Conservation (phyloP, 2,888 invertebrate genomes). For the Drosophila suboccidentalis region DNA sequence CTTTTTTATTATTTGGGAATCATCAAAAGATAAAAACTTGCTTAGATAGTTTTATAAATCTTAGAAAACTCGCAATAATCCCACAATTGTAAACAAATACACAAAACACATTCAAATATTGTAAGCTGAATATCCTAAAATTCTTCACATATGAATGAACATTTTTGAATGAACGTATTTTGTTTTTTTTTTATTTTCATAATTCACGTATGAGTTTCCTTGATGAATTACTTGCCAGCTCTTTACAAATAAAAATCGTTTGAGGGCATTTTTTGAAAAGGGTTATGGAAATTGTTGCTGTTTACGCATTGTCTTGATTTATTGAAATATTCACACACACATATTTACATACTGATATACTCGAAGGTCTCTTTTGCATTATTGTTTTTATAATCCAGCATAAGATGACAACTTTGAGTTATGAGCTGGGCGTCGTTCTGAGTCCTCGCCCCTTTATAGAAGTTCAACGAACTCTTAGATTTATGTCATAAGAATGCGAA, state of each 20-base stretch:
- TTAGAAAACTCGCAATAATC: constrained; percentile 1
- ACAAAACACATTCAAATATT: constrained; percentile 33
- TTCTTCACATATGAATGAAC: background rate
- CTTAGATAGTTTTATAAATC: background rate
- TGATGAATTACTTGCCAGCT: constrained; percentile 66
- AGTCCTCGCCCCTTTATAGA: constrained; percentile 1
- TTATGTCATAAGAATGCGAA: background rate
- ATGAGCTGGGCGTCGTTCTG: constrained; percentile 52
- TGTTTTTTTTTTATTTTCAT: background rate
- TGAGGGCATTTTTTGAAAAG: constrained; percentile 44
- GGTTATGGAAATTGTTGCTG: constrained; percentile 37
- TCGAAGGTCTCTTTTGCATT: constrained; percentile 42
- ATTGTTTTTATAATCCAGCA: constrained; percentile 69
- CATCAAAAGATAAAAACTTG: background rate
- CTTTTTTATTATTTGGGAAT: background rate
- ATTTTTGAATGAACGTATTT: no score
- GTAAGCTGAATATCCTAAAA: constrained; percentile 17
- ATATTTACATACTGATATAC: constrained; percentile 22
- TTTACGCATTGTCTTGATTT: constrained; percentile 60
- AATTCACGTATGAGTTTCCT: constrained; percentile 19
- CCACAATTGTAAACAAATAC: constrained; percentile 3
- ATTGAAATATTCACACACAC: constrained; percentile 34
- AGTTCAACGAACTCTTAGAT: constrained; percentile 43
- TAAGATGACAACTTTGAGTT: constrained; percentile 74
- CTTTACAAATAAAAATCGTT: constrained; percentile 31